Evolutionary conservation across 53 echinoderm and acorn worm species (phyloP).

Genomic region (Actinopyga echinites): DNA sequence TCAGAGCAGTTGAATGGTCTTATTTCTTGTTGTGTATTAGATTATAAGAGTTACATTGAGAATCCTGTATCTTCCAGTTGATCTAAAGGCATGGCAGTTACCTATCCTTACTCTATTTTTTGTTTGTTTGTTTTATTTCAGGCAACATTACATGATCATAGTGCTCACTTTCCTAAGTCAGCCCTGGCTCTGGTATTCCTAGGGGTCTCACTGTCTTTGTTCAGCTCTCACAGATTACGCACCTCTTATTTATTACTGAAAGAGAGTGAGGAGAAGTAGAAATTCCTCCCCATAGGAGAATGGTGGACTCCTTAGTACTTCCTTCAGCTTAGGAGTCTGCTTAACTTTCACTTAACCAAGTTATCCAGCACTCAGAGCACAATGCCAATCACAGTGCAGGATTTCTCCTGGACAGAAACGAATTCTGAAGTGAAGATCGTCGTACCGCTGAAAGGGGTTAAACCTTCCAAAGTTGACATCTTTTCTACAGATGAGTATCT

Average conservation of each 20-base stretch:
- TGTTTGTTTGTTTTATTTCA: background rate
- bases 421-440: conserved; percentile 75
- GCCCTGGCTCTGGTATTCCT: conserved; percentile 11
- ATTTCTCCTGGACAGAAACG: conserved; percentile 92
- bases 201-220: conserved; percentile 26
- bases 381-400: conserved; percentile 92
- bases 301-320: background rate
- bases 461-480: conserved; percentile 87
- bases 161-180: conserved; percentile 7
- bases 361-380: background rate
- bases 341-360: background rate
- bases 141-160: conserved; percentile 14
- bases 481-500: conserved; percentile 97
- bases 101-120: no score
- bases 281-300: no score
- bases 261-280: background rate
- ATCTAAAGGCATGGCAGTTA: no score
- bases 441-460: conserved; percentile 95
- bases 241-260: background rate
- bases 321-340: background rate
- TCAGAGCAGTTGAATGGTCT: no score
- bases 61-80: no score
- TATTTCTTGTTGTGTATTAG: no score
- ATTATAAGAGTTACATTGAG: no score
- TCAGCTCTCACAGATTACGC: conserved; percentile 15